Evolutionary conservation across 1,140 invertebrate species (phyloP), one percentile per base, ranked within the genome.

Genomic region (Eueides isabella): DNA sequence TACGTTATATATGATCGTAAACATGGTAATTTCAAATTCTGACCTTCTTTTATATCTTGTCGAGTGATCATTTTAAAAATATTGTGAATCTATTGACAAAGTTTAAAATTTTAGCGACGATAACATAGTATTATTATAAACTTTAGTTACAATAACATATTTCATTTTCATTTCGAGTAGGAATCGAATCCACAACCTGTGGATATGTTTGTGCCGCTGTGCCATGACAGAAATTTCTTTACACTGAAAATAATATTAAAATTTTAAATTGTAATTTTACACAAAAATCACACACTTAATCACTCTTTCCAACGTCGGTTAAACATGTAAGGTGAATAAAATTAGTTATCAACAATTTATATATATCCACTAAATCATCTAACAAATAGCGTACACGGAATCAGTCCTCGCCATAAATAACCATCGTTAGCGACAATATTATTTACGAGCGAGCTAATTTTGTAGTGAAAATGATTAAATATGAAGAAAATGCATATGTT

Each of bases 351-450:
- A 19, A 55, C 19, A 55, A 55, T 55, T 55, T 55, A 55, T 55
- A 55, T 55, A 12, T 55, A 55, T 55, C 48, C 48, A 55, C 19
- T 55, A 23, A 55, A 55, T 55, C 19, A 55, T 55, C n/a, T 55
- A 55, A 55, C 48, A 55, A 55, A 55, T 55, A 55, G 48, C 48
- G 48, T 55, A 55, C 48, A 55, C 48, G 48, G 48, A 55, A 55
- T 55, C 23, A 55, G 48, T 55, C 48, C 48, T 55, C 48, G 48
- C 48, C 23, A 26, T 55, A 55, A 55, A 55, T 55, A 55, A 55
- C 19, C 48, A 55, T 55, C 48, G 48, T 55, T 55, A 55, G 48
- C 48, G 48, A 26, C 23, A 55, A 55, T 55, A 55, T 55, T 23
- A 55, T 55, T 55, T 55, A 55, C 48, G 48, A 55, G 9, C 48